A percentile compares a stretch with the other conserved stretches of the same genome.
These are phyloP conservation scores for Microplitis demolitor DNA, from an alignment of 1,140 invertebrate species.

Conservation along the genomic window DNA sequence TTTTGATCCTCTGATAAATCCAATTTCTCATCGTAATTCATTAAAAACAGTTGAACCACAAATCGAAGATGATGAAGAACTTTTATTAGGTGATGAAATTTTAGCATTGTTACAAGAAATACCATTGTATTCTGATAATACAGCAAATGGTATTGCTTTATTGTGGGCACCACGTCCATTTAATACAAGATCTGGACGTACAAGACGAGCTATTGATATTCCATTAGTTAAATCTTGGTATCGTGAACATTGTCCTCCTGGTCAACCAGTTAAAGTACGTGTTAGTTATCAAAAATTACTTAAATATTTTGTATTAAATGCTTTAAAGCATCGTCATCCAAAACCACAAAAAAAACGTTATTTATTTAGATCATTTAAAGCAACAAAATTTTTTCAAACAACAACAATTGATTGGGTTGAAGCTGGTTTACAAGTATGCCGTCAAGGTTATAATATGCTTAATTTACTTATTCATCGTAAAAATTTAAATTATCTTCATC, in stretches of 20 bases:
- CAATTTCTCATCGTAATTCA: constrained; percentile 94
- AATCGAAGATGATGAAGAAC: constrained; percentile 95
- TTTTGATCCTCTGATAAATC: constrained; percentile 99
- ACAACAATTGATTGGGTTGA: constrained; percentile 99
- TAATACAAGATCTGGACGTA: constrained; percentile 89
- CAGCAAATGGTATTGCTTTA: constrained; percentile 98
- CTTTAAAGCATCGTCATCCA: constrained; percentile 93
- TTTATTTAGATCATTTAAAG: constrained; percentile 98
- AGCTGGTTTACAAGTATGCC: constrained; percentile 95
- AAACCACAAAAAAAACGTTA: constrained; percentile 99
- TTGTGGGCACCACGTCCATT: constrained; percentile 98
- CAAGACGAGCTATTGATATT: constrained; percentile 91
- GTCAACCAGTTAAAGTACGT: constrained; percentile 98
- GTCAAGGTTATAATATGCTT: constrained; percentile 99
- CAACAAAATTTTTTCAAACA: constrained; percentile 99
- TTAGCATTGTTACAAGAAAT: constrained; percentile 93
- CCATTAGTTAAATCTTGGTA: constrained; percentile 98
- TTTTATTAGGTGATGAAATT: constrained; percentile 86
- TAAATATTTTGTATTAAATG: constrained; percentile 98
- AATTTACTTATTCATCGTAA: constrained; percentile 99
- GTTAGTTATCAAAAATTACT: constrained; percentile 99
- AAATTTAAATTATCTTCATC: constrained; percentile 98
- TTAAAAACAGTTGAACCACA: constrained; percentile 83
- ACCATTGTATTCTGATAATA: constrained; percentile 97
- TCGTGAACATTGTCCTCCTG: constrained; percentile 96